Base-by-base conservation (phyloP, 2,797 vertebrate genomes). In the Sebastolobus alascanus region DNA sequence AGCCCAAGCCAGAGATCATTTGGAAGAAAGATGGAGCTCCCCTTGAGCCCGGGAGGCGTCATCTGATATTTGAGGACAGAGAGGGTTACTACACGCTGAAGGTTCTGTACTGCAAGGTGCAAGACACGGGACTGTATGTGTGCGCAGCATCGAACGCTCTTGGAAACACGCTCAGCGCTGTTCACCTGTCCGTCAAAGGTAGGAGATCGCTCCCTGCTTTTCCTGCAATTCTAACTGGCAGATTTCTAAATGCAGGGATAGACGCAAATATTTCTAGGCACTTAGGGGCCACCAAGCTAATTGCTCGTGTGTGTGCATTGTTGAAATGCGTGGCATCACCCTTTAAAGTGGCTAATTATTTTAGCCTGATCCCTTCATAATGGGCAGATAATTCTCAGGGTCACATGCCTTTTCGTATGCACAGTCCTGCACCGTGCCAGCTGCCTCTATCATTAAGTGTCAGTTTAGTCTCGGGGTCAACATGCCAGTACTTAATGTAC, bases 31-130 rank as follows among this genome's bases (percentile, higher is more conserved):
- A 99, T 0, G 97, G 97, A 9, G 90, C 94, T 67, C 89, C 92
- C 6, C 87, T 99, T 0, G 35, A 87, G n/a, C 93, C 97, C 0
- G 95, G 96, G 46, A 96, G 98, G 71, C 96, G 98, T 25, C 97
- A 97, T 67, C 95, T 98, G 22, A 88, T 98, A 90, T 99, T 98
- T 1, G 98, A 99, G 89, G 98, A 99, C 87, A 94, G 97, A 29
- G 98, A 99, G 52, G 98, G 98, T 1, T 99, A 98, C 94, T 99
- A 98, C 91, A 99, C 97, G 5, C 96, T 99, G 29, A 99, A 99
- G 90, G 96, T 99, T 75, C 95, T 99, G 77, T 99, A 99, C 94
- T 98, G 98, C 86, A 98, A 97, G 73, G 95, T 96, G 31, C 94
- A 96, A 83, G 98, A 99, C 70, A 94, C 96, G 1, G 98, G 98